These are phyloP conservation scores for Aporophyla nigra DNA, from an alignment of 2,888 invertebrate species.

Conservation along the genomic window DNA sequence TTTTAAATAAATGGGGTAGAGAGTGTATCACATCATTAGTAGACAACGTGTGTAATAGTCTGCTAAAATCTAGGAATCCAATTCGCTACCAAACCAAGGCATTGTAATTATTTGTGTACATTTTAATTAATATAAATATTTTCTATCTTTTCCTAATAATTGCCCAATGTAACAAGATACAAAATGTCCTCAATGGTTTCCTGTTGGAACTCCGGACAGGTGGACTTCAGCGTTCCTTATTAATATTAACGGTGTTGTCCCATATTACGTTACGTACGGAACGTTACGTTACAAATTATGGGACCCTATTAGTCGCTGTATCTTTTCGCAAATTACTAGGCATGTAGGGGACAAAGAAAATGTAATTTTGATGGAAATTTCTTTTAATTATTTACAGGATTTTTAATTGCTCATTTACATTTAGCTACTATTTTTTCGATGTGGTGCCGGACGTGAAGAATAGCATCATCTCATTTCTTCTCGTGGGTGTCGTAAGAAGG, in stretches of 20 bases:
- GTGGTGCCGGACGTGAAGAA: too few relatives aligned
- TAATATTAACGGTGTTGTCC: slow-evolving; percentile 58
- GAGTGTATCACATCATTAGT: too few relatives aligned
- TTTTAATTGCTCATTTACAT: background rate
- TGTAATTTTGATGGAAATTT: background rate
- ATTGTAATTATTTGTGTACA: too few relatives aligned
- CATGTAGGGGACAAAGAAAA: background rate
- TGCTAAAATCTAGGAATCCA: too few relatives aligned
- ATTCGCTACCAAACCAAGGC: too few relatives aligned
- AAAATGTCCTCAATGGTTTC: slow-evolving; percentile 57
- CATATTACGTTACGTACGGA: slow-evolving; percentile 23
- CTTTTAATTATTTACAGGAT: background rate
- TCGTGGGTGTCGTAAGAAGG: too few relatives aligned
- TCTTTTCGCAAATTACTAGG: slow-evolving; percentile 11
- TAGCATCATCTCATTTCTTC: too few relatives aligned
- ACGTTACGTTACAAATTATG: slow-evolving; percentile 44
- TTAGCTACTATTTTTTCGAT: background rate
- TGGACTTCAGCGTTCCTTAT: slow-evolving; percentile 45
- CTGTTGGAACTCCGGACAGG: slow-evolving; percentile 44
- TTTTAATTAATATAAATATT: too few relatives aligned
- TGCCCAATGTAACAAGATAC: slow-evolving; percentile 36
- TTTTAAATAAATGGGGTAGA: too few relatives aligned
- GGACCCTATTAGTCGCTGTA: slow-evolving; percentile 30
- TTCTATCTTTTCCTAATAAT: background rate
- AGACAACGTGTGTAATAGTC: too few relatives aligned